phyloP scores from a whole-genome alignment of 2,113 vertebrate genomes.

The Notechis scutatus region DNA sequence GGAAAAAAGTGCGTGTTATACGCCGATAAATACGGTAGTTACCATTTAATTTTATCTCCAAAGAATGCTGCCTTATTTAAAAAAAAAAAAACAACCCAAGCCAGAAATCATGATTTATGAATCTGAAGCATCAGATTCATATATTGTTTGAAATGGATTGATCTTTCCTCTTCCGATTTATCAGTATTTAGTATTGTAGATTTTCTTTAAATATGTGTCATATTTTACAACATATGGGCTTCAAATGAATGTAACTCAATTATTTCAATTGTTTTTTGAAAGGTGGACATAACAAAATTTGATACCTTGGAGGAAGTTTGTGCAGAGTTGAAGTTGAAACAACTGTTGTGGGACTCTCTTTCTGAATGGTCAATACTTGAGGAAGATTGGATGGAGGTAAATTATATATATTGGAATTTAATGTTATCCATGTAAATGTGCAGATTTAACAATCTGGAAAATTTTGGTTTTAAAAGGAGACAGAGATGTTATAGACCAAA shows the following conservation, averaged over 20 bases:
- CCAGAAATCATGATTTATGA: background rate
- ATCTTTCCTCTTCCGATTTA: background rate
- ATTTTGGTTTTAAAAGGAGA: background rate
- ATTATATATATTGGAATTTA: background rate
- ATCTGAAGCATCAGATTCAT: background rate
- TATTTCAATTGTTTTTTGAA: slow-evolving; percentile 28
- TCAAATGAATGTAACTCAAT: background rate
- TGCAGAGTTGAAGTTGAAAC: slow-evolving; percentile 75
- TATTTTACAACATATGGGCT: background rate
- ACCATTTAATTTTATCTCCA: background rate
- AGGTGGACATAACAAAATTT: slow-evolving; percentile 82
- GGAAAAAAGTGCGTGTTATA: no score
- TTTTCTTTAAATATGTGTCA: background rate
- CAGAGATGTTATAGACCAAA: background rate
- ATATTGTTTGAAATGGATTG: background rate
- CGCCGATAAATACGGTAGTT: no score
- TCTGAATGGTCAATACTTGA: slow-evolving; percentile 77
- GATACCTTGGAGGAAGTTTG: slow-evolving; percentile 74
- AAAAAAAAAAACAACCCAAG: background rate
- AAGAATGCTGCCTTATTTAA: background rate
- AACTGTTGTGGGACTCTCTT: slow-evolving; percentile 80
- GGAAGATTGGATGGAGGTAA: slow-evolving; percentile 74
- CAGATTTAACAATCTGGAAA: background rate
- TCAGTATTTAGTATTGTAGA: background rate
- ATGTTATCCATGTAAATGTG: background rate